Conservation (phyloP, 2,113 vertebrate species). For the Apodemus sylvaticus region DNA sequence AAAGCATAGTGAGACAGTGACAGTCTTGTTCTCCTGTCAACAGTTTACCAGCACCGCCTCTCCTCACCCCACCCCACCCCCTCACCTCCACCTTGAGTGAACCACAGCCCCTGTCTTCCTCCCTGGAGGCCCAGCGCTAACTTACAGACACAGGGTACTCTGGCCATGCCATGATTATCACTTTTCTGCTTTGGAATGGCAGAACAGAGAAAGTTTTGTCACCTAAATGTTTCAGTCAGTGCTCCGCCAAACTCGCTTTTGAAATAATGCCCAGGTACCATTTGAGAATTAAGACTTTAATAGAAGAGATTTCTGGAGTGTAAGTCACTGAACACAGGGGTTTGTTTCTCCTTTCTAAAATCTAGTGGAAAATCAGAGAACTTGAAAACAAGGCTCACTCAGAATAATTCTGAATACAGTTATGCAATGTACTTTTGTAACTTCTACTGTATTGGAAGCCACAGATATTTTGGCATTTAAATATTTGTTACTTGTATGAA, state of each 20-base stretch:
- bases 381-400: constrained; percentile 58
- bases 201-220: constrained; percentile 74
- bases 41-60: constrained; percentile 5
- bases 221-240: constrained; percentile 83
- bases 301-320: constrained; percentile 73
- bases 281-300: constrained; percentile 72
- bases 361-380: constrained; percentile 68
- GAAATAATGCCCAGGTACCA: constrained; percentile 75
- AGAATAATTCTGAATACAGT: constrained; percentile 48
- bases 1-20: constrained; percentile 56
- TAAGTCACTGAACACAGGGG: constrained; percentile 79
- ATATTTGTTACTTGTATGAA: constrained; percentile 53
- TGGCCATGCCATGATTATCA: constrained; percentile 80
- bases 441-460: constrained; percentile 60
- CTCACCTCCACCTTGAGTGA: constrained; percentile 83
- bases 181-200: constrained; percentile 78
- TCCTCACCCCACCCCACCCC: constrained; percentile 82
- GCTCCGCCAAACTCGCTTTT: constrained; percentile 73
- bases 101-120: constrained; percentile 78
- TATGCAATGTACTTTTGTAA: constrained; percentile 60
- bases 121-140: constrained; percentile 81
- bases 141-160: constrained; percentile 82
- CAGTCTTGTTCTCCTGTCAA: constrained; percentile 59
- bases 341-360: constrained; percentile 70
- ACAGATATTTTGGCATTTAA: constrained; percentile 44